Percentiles rank a stretch among this genome's conserved stretches.
phyloP scores from a whole-genome alignment of 2,888 invertebrate species.

The Hypomecis atomaria region DNA sequence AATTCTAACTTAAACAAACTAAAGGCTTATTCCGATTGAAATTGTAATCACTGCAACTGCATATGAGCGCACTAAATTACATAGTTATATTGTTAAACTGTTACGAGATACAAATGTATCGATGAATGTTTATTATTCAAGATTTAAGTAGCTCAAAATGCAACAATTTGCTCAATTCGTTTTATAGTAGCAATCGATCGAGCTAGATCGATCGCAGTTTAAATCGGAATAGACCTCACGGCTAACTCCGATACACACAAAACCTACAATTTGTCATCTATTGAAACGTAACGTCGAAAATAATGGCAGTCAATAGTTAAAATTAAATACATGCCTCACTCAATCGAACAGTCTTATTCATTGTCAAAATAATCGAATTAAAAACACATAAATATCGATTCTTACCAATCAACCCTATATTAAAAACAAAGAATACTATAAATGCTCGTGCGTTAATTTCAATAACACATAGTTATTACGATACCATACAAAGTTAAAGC shows the following conservation, averaged over 20 bases:
- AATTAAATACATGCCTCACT: slow-evolving; percentile 69
- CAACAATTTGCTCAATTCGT: not conserved
- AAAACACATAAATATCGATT: slow-evolving; percentile 37
- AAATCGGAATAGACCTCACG: slow-evolving; percentile 25
- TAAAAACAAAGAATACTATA: slow-evolving; percentile 63
- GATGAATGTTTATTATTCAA: not conserved
- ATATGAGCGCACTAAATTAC: too few species aligned
- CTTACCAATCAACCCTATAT: slow-evolving; percentile 33
- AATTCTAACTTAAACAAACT: slow-evolving; percentile 48
- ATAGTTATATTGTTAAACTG: too few species aligned
- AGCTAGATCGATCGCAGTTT: too few species aligned
- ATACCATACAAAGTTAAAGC: slow-evolving; percentile 68
- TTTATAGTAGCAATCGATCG: not conserved
- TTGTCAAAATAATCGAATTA: slow-evolving; percentile 49
- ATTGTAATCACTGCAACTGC: too few species aligned
- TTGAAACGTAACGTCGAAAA: slow-evolving; percentile 50
- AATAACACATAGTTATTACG: slow-evolving; percentile 60
- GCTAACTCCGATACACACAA: slow-evolving; percentile 43
- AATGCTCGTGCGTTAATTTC: slow-evolving; percentile 67
- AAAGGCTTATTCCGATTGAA: too few species aligned
- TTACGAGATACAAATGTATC: too few species aligned
- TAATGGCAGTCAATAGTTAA: slow-evolving; percentile 71
- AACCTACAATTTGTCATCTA: slow-evolving; percentile 48
- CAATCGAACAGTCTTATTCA: slow-evolving; percentile 77
- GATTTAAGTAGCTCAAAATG: not conserved